These are phyloP conservation scores for Streptopelia turtur DNA, from an alignment of 2,797 vertebrate genomes.

Conservation along the genomic window DNA sequence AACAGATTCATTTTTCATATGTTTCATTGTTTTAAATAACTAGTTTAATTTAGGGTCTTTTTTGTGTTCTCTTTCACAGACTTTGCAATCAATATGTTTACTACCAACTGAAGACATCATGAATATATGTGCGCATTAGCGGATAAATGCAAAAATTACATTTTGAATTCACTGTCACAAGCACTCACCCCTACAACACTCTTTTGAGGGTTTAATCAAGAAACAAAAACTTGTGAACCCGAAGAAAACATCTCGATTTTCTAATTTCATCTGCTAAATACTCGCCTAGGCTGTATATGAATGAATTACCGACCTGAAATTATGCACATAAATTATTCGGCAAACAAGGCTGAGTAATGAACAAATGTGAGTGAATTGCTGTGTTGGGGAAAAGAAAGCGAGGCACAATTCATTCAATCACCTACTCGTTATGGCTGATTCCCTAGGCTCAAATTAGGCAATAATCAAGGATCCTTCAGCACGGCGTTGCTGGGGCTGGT, in stretches of 20 bases:
- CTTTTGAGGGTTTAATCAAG: conserved; percentile 51
- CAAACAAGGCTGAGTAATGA: conserved; percentile 68
- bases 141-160: conserved; percentile 45
- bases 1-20: neutral
- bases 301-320: conserved; percentile 36
- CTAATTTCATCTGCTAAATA: conserved; percentile 64
- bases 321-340: conserved; percentile 67
- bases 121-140: neutral
- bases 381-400: conserved; percentile 21
- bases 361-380: conserved; percentile 60
- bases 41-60: neutral
- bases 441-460: conserved; percentile 60
- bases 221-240: conserved; percentile 60
- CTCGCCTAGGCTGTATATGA: conserved; percentile 33
- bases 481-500: neutral
- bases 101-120: conserved; percentile 5
- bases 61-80: conserved; percentile 2
- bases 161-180: neutral
- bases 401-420: conserved; percentile 56
- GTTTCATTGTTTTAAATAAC: conserved; percentile 35
- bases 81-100: conserved; percentile 23
- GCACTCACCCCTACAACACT: conserved; percentile 9
- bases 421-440: conserved; percentile 53
- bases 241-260: conserved; percentile 62
- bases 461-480: conserved; percentile 50